Percentiles rank a stretch among this genome's conserved stretches.
phyloP scores from a whole-genome alignment of 2,797 vertebrate genomes.

The Adelosebastes latens region DNA sequence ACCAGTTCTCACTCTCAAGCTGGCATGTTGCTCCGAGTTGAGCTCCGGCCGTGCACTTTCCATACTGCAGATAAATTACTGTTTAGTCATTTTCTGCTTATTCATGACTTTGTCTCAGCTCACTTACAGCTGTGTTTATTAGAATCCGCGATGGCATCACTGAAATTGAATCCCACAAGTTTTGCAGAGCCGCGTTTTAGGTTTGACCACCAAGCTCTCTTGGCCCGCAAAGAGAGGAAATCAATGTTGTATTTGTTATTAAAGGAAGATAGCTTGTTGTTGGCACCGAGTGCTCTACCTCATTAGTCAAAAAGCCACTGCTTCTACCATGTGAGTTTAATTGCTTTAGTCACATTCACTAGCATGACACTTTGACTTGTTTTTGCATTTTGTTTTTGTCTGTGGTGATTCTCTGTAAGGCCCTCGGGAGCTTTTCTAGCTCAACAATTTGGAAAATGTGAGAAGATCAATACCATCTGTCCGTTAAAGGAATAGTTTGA shows the following conservation, averaged over 20 bases:
- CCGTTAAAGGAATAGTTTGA: not conserved
- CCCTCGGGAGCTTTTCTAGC: not conserved
- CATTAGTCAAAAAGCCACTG: constrained; percentile 19
- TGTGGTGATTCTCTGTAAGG: not conserved
- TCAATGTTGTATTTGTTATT: constrained; percentile 26
- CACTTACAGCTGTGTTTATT: constrained; percentile 53
- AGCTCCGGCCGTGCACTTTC: not conserved
- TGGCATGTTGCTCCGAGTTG: not conserved
- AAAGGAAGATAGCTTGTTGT: constrained; percentile 8
- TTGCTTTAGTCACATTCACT: constrained; percentile 7
- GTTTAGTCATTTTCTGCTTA: constrained; percentile 32
- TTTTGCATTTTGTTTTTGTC: constrained; percentile 1
- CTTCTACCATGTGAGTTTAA: not conserved
- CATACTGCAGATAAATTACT: constrained; percentile 17
- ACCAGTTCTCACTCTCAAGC: constrained; percentile 28
- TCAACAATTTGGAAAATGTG: not conserved
- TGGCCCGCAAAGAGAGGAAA: constrained; percentile 23
- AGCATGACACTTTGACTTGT: not conserved
- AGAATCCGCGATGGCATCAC: constrained; percentile 17
- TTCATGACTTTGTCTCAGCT: constrained; percentile 27
- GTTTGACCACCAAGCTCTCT: constrained; percentile 12
- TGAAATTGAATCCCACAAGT: constrained; percentile 10
- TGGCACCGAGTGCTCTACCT: constrained; percentile 4
- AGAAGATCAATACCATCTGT: not conserved
- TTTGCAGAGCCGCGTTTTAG: constrained; percentile 8